Conservation (phyloP, 2,888 invertebrate species). For the Platycheirus albimanus region DNA sequence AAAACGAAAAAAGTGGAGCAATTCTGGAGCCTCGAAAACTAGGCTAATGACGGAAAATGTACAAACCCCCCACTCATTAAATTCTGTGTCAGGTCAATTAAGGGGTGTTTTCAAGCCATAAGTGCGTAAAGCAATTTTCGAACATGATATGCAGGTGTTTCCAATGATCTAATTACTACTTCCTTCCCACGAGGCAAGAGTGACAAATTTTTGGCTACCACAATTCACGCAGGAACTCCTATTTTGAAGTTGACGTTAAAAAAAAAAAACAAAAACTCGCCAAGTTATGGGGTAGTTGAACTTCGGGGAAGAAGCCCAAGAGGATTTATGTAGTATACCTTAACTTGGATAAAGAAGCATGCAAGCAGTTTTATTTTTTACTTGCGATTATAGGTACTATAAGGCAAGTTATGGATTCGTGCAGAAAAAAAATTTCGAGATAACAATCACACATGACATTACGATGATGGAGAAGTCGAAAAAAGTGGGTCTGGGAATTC, state of each 20-base stretch:
- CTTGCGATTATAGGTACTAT: too few relatives aligned
- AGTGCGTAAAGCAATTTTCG: background rate
- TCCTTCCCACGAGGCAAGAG: constrained; percentile 36
- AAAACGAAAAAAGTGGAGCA: background rate
- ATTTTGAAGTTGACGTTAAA: too few relatives aligned
- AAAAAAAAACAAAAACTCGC: constrained; percentile 39
- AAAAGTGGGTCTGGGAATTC: too few relatives aligned
- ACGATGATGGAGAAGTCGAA: too few relatives aligned
- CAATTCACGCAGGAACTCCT: constrained; percentile 18
- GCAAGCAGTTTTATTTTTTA: too few relatives aligned
- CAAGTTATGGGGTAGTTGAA: constrained; percentile 64
- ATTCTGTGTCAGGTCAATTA: constrained; percentile 40
- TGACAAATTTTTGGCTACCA: constrained; percentile 29
- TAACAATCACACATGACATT: too few relatives aligned
- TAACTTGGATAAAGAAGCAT: too few relatives aligned
- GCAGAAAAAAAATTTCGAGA: too few relatives aligned
- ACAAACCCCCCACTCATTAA: background rate
- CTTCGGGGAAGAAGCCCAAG: constrained; percentile 49
- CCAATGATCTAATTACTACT: constrained; percentile 50
- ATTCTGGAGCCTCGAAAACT: constrained; percentile 10
- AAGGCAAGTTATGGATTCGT: too few relatives aligned
- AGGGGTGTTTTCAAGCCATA: constrained; percentile 1
- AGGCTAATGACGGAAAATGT: constrained; percentile 48
- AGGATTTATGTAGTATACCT: constrained; percentile 14
- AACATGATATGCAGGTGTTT: constrained; percentile 43